A percentile compares a stretch with the other conserved stretches of the same genome.
These are phyloP conservation scores for Ranitomeya imitator DNA, from an alignment of 2,113 vertebrate species.

Conservation along the genomic window DNA sequence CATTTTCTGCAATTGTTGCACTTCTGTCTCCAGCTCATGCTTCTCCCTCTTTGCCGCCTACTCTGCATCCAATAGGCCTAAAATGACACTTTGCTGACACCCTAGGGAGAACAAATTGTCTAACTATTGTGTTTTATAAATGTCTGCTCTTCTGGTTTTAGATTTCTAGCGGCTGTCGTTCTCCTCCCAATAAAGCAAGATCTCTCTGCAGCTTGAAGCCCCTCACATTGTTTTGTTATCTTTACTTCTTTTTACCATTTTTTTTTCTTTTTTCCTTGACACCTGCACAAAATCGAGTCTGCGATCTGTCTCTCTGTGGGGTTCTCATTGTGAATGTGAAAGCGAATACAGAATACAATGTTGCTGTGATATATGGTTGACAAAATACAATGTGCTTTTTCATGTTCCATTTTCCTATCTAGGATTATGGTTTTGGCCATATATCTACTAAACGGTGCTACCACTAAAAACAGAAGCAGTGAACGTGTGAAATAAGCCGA, in stretches of 20 bases:
- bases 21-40: constrained; percentile 3
- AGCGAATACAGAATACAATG: neutral
- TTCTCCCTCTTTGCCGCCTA: constrained; percentile 7
- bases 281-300: constrained; percentile 51
- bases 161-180: constrained; percentile 27
- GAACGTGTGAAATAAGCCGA: neutral
- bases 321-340: constrained; percentile 36
- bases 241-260: neutral
- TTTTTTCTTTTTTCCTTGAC: constrained; percentile 19
- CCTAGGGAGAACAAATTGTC: constrained; percentile 42
- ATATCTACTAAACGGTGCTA: constrained; percentile 8
- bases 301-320: constrained; percentile 35
- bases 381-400: constrained; percentile 44
- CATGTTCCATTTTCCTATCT: neutral
- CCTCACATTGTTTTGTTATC: constrained; percentile 48
- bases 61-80: constrained; percentile 31
- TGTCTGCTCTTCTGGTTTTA: constrained; percentile 1
- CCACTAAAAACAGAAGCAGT: neutral
- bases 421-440: neutral
- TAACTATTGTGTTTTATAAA: constrained; percentile 47
- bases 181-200: constrained; percentile 21
- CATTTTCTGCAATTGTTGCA: constrained; percentile 24
- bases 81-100: constrained; percentile 36
- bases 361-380: constrained; percentile 30
- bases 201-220: constrained; percentile 4